phyloP scores from a whole-genome alignment of 2,797 vertebrate species.

The Percopsis omiscomaycus region DNA sequence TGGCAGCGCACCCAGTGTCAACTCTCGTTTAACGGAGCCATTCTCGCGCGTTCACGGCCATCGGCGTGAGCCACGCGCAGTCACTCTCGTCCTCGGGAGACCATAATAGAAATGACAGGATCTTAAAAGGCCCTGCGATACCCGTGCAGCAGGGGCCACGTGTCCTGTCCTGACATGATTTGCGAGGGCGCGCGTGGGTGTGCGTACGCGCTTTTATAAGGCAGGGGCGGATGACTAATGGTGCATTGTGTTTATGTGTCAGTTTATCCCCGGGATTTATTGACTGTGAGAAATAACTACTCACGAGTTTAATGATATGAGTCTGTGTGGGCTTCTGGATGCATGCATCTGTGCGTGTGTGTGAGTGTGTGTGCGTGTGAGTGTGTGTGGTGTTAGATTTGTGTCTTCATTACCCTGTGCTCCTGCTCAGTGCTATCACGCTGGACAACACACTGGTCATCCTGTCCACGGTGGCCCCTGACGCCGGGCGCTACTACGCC shows the following conservation, averaged over 20 bases:
- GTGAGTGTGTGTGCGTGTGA: neutral
- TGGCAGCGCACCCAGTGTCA: slow-evolving; percentile 63
- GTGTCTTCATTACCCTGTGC: slow-evolving; percentile 14
- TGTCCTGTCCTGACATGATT: slow-evolving; percentile 50
- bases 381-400: slow-evolving; percentile 23
- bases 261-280: slow-evolving; percentile 57
- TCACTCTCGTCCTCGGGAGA: slow-evolving; percentile 27
- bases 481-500: slow-evolving; percentile 92
- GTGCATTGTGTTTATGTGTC: slow-evolving; percentile 25
- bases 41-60: slow-evolving; percentile 44
- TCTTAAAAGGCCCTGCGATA: slow-evolving; percentile 30
- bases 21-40: slow-evolving; percentile 69
- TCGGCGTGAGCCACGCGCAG: slow-evolving; percentile 38
- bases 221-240: neutral
- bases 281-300: slow-evolving; percentile 53
- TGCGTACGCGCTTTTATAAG: neutral
- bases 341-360: slow-evolving; percentile 26
- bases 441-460: slow-evolving; percentile 96
- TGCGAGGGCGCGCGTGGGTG: slow-evolving; percentile 22
- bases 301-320: slow-evolving; percentile 52
- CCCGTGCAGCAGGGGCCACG: slow-evolving; percentile 1
- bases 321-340: slow-evolving; percentile 13
- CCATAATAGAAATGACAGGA: slow-evolving; percentile 8
- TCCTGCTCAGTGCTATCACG: slow-evolving; percentile 87
- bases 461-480: slow-evolving; percentile 92